Conservation (phyloP, 2,797 vertebrate species). For the Sebastes trivittatus region DNA sequence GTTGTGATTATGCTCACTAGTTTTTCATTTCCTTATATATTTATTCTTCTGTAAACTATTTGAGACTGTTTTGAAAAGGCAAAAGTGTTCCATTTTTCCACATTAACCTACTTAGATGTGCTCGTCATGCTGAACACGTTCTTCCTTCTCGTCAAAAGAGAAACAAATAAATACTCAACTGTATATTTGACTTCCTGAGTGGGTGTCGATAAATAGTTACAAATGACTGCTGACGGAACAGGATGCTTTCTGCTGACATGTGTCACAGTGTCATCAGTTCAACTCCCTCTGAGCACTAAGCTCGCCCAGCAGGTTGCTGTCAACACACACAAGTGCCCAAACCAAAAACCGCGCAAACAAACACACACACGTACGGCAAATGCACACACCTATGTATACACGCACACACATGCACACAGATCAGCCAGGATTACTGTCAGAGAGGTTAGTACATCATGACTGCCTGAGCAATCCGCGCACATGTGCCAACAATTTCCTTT, state of each 20-base stretch:
- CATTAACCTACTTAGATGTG: not conserved
- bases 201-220: constrained; percentile 65
- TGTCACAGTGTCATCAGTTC: constrained; percentile 70
- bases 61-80: not conserved
- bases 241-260: constrained; percentile 73
- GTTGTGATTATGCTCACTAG: not conserved
- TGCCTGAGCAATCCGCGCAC: constrained; percentile 67
- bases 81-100: not conserved
- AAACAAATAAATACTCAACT: constrained; percentile 26
- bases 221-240: constrained; percentile 70
- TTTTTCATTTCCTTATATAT: not conserved
- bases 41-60: not conserved
- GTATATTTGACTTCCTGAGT: constrained; percentile 45
- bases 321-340: constrained; percentile 54
- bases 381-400: constrained; percentile 21
- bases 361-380: constrained; percentile 21
- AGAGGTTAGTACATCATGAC: constrained; percentile 65
- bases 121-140: not conserved
- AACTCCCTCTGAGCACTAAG: constrained; percentile 56
- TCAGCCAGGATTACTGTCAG: constrained; percentile 80
- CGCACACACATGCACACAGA: constrained; percentile 47
- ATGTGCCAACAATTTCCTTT: constrained; percentile 77
- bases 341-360: constrained; percentile 38
- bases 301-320: constrained; percentile 80
- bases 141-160: not conserved